Base-by-base conservation (phyloP, 2,797 vertebrate species). In the Anguilla marmorata region DNA sequence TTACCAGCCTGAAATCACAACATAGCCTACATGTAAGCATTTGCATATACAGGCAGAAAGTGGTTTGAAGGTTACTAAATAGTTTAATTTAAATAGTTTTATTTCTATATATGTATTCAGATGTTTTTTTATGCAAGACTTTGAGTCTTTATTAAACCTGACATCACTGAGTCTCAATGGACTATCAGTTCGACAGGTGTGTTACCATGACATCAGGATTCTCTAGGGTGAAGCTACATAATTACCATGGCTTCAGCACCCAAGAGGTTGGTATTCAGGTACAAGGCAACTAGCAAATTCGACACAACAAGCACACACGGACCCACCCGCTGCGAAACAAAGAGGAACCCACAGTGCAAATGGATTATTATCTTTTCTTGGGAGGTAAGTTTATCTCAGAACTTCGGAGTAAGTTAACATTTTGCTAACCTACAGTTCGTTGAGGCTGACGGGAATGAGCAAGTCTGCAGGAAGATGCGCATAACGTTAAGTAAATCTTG, bases 181-280 rank as follows among this genome's bases (percentile, higher is more conserved):
- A 79, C 30, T 3, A 6, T 16, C 27, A 9, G 48, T 7, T 30
- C 11, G 30, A 58, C 83, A 84, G 83, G n/a, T 33, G n/a, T 84
- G 83, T 58, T 84, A 33, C 83, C 50, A 30, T 56, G 52, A 52
- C 83, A 54, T 27, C n/a, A 84, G 50, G 50, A 84, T 56, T 54
- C 83, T 84, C 83, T 33, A 2, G 52, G 27, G 52, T 84, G 12
- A 58, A 84, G 83, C 50, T 58, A n/a, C 19, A 24, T 56, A 84
- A 84, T 56, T 84, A 11, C 83, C 16, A 84, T 58, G 83, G 19
- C 52, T 54, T 54, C 83, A 84, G 52, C 52, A 84, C 83, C 83
- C 14, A 14, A 56, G 50, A 58, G 83, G 37, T 5, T 30, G 83
- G 30, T 48, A 19, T 58, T 24, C 24, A 33, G 83, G 30, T 33